Conservation (phyloP, 2,888 invertebrate species). For the Euplagia quadripunctaria region DNA sequence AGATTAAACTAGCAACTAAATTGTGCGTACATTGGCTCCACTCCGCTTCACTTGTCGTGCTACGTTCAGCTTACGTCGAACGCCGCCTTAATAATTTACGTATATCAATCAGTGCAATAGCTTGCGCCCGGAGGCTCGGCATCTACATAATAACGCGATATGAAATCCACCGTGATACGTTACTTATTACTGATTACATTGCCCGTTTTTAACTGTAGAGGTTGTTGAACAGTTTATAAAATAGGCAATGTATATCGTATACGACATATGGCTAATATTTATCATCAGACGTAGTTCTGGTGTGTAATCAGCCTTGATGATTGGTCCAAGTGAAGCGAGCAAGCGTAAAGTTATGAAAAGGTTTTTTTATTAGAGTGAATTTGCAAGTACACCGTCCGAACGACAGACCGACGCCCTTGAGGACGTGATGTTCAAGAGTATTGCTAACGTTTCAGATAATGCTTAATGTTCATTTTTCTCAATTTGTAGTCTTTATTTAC, state of each 20-base stretch:
- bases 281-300: slow-evolving; percentile 39
- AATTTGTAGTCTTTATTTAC: not conserved
- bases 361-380: not conserved
- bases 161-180: slow-evolving; percentile 17
- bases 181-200: slow-evolving; percentile 16
- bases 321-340: slow-evolving; percentile 24
- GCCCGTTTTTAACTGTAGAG: slow-evolving; percentile 1
- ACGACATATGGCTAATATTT: slow-evolving; percentile 44
- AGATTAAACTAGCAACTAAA: too few relatives aligned
- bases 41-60: too few relatives aligned
- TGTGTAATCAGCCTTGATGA: slow-evolving; percentile 35
- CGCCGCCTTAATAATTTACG: slow-evolving; percentile 5
- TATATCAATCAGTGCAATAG: slow-evolving; percentile 25
- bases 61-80: not conserved
- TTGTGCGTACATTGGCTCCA: too few relatives aligned
- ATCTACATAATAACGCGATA: slow-evolving; percentile 21
- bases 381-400: not conserved
- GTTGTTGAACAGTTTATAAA: not conserved
- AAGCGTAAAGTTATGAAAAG: not conserved
- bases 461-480: not conserved
- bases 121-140: slow-evolving; percentile 13
- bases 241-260: slow-evolving; percentile 33
- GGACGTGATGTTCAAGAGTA: not conserved
- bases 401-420: too few relatives aligned
- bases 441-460: not conserved